Evolutionary conservation across 2,888 invertebrate genomes (phyloP), one percentile per base, ranked within the genome.

Genomic region (Limenitis arthemis): DNA sequence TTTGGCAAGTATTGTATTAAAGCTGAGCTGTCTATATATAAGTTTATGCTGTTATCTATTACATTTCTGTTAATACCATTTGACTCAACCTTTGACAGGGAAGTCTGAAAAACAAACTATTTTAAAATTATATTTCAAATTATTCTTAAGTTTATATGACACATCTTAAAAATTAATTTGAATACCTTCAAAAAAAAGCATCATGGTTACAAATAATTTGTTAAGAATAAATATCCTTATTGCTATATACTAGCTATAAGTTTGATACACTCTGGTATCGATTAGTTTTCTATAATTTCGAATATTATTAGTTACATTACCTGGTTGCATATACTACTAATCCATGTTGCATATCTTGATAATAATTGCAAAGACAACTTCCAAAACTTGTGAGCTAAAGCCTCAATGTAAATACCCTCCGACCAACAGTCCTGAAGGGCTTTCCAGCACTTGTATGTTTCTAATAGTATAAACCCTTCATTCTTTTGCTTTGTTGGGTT

Each of bases 341-440:
- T 88, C 93, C 95, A 96, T n/a, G 89, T 89, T 8, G 89, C 86
- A 73, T 94, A 94, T 66, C 97, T 89, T 40, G 94, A 89, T 40
- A 96, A 70, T 37, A 98, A 86, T 82, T 97, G 94, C 55, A 98
- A 84, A 20, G 92, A 93, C 6, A 98, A 87, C 77, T 96, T 97
- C 90, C 95, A 95, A 80, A 98, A 96, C 71, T 94, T 93, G 69
- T 93, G 92, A 49, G 91, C 91, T 1, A 95, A 83, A 52, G 94
- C 92, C 29, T 90, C 86, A 47, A 98, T 88, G 74, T 91, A 97
- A 6, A 97, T 88, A 32, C 93, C 92, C 12, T 92, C 88, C 1
- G 90, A 85, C 93, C 97, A 98, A 72, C 95, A 94, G 41, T 77
- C 73, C 34, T 76, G 72, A 11, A 86, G 59, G 5, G 84, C 75